These are phyloP conservation scores for Boleophthalmus pectinirostris DNA, from an alignment of 2,113 vertebrate genomes.

Conservation along the genomic window DNA sequence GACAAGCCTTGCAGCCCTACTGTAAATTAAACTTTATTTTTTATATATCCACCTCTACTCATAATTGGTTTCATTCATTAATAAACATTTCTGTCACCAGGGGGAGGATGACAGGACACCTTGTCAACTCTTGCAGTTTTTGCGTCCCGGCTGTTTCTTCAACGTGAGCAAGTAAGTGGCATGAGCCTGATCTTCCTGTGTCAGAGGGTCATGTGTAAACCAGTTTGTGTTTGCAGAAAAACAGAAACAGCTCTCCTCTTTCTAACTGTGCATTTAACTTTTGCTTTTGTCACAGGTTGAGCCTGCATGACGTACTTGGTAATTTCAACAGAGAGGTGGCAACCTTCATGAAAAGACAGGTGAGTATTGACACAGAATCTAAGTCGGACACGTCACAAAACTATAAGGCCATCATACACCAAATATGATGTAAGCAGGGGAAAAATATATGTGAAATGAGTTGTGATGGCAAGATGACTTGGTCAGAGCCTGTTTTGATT, in stretches of 20 bases:
- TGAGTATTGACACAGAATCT: conserved; percentile 30
- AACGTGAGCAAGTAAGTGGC: conserved; percentile 60
- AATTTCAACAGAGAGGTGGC: conserved; percentile 55
- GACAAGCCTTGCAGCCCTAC: too few relatives aligned
- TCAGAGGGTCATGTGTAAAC: conserved; percentile 22
- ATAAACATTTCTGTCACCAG: conserved; percentile 31
- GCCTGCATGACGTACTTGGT: conserved; percentile 53
- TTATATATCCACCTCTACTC: background rate
- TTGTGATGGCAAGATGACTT: too few relatives aligned
- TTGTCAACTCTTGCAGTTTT: conserved; percentile 41
- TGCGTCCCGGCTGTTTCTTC: conserved; percentile 46
- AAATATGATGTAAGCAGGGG: too few relatives aligned
- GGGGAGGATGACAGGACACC: conserved; percentile 42
- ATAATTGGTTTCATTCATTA: background rate
- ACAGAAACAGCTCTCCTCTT: background rate
- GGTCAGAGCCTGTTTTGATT: too few relatives aligned
- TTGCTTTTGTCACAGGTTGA: conserved; percentile 43
- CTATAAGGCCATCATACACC: too few relatives aligned
- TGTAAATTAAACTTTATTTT: background rate
- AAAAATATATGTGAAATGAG: too few relatives aligned
- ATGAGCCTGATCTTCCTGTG: background rate
- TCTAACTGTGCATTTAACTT: conserved; percentile 14
- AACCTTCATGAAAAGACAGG: conserved; percentile 56
- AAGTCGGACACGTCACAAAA: too few relatives aligned
- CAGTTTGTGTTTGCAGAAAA: conserved; percentile 42